phyloP scores from a whole-genome alignment of 2,113 vertebrate genomes.

The Pollachius pollachius region DNA sequence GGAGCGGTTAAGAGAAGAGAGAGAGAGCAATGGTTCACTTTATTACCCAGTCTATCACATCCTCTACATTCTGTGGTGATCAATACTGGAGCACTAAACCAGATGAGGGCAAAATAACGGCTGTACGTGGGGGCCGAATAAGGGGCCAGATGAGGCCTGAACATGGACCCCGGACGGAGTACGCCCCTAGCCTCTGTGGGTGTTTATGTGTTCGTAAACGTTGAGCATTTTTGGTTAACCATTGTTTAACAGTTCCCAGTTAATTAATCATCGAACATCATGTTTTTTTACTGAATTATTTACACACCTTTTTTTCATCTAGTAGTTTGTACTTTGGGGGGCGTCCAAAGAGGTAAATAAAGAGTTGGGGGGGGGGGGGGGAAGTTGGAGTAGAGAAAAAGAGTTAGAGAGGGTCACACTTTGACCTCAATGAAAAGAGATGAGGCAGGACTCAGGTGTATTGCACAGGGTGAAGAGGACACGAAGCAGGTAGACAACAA shows the following conservation, averaged over 20 bases:
- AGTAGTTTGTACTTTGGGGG: too few relatives aligned
- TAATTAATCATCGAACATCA: too few relatives aligned
- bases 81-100: conserved; percentile 72
- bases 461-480: conserved; percentile 2
- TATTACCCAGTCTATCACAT: conserved; percentile 69
- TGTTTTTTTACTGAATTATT: too few relatives aligned
- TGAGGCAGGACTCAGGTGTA: not conserved
- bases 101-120: conserved; percentile 46
- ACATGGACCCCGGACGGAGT: not conserved
- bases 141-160: too few relatives aligned
- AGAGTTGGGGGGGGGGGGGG: too few relatives aligned
- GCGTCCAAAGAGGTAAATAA: too few relatives aligned
- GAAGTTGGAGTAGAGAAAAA: not conserved
- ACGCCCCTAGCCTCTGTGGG: conserved; percentile 8
- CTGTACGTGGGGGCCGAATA: too few relatives aligned
- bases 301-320: too few relatives aligned
- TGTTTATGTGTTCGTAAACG: not conserved
- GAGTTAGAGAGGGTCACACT: not conserved
- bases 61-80: conserved; percentile 54
- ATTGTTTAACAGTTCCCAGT: too few relatives aligned
- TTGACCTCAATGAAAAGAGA: not conserved
- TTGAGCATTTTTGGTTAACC: too few relatives aligned
- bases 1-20: conserved; percentile 44
- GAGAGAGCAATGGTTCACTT: conserved; percentile 58
- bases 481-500: conserved; percentile 4